Base-by-base conservation (phyloP, 2,797 vertebrate genomes). In the Sternotherus odoratus region DNA sequence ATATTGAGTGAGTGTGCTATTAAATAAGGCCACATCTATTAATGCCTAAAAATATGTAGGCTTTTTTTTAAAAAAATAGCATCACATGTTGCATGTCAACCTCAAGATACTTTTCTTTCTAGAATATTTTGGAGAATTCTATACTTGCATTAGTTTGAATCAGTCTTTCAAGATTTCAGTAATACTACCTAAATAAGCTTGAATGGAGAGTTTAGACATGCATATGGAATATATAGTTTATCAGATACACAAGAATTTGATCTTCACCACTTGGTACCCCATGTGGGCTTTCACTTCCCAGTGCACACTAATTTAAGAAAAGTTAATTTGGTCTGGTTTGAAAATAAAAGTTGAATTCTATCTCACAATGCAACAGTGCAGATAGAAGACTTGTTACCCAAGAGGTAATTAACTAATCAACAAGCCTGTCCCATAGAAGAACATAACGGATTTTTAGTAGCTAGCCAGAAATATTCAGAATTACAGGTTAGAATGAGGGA, bases 41-140 rank as follows among this genome's bases (percentile, higher is more conserved):
- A 94, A 95, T 82, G 8, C 11, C 72, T 75, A 43, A 56, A 83
- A 77, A n/a, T 82, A 78, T 88, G 88, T 90, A 87, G 49, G 72
- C 8, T 56, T 21, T 49, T 93, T 90, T 90, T 9, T 7, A 46
- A 46, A 48, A 48, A 86, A 69, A 89, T 91, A 66, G 85, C 72
- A 69, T 80, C 86, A 69, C 74, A 79, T 79, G 39, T 77, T 87
- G 81, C 92, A 90, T 28, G 30, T 86, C 72, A 94, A 81, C n/a
- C 74, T 60, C 48, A 46, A 56, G 33, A 48, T 86, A 77, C 75
- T 74, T 53, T 84, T 24, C 78, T 83, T 95, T 92, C 79, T 87
- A 80, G 60, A 91, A 81, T 82, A 48, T 77, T 74, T 46, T 48
- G 72, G 43, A 30, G 28, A 12, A 74, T 26, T 43, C 24, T 74